Percentiles rank a stretch among this genome's conserved stretches.
Evolutionary conservation across 2,113 vertebrate species (phyloP).

Genomic region (Donacobius atricapilla): DNA sequence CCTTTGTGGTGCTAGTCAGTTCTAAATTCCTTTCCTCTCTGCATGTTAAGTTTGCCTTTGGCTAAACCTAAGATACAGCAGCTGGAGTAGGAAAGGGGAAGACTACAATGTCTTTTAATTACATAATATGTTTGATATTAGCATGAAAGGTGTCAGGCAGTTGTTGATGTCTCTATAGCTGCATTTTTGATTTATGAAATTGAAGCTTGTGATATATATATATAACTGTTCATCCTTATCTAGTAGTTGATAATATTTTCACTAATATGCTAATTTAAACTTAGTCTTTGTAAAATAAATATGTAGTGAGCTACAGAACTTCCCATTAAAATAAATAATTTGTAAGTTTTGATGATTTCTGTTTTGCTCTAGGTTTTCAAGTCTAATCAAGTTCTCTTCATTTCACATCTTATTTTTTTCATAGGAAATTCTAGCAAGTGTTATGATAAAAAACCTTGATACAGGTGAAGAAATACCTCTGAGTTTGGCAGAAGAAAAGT

Average conservation of each 20-base stretch:
- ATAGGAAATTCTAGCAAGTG: conserved; percentile 98
- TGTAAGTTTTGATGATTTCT: background rate
- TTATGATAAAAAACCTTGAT: conserved; percentile 99
- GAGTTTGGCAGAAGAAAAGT: conserved; percentile 95
- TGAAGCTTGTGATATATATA: background rate
- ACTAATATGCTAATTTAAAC: background rate
- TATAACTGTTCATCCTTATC: background rate
- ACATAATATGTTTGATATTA: background rate
- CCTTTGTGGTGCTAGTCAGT: background rate
- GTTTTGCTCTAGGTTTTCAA: background rate
- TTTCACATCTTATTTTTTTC: background rate
- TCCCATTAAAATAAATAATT: background rate
- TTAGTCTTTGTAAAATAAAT: background rate
- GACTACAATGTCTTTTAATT: background rate
- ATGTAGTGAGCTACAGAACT: background rate
- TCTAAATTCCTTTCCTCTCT: background rate
- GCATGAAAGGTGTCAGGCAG: background rate
- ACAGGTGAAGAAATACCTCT: conserved; percentile 98
- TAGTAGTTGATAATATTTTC: background rate
- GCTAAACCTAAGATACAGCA: background rate
- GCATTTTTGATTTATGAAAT: background rate
- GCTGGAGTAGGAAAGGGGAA: background rate
- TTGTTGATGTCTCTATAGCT: background rate
- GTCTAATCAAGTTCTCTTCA: background rate
- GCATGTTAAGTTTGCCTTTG: background rate